Percentiles rank a stretch among this genome's conserved stretches.
Conservation (phyloP, 2,113 vertebrate species). For the Gnathonemus longibarbis region DNA sequence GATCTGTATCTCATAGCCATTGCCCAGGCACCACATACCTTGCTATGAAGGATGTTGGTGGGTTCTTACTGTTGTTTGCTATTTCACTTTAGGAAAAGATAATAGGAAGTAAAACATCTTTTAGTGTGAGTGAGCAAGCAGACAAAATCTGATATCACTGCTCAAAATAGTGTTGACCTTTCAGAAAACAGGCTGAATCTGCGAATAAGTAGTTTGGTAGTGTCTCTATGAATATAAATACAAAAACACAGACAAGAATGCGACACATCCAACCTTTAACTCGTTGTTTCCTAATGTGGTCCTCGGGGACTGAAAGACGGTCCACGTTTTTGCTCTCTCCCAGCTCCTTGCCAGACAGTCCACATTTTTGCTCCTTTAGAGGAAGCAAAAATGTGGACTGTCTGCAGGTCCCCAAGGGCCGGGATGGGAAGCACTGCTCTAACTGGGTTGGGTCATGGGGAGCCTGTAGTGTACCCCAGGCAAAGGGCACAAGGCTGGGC, state of each 20-base stretch:
- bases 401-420: background rate
- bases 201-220: background rate
- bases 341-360: background rate
- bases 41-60: background rate
- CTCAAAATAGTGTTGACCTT: background rate
- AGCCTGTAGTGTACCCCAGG: background rate
- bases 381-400: background rate
- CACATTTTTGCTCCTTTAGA: background rate
- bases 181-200: background rate
- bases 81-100: slow-evolving; percentile 1
- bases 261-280: background rate
- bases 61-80: background rate
- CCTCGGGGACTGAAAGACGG: background rate
- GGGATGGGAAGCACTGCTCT: background rate
- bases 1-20: background rate
- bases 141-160: background rate
- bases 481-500: background rate
- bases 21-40: background rate
- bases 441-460: background rate
- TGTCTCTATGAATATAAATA: background rate
- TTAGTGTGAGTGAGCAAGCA: background rate
- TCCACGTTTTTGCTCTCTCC: background rate
- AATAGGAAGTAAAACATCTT: background rate
- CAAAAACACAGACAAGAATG: background rate
- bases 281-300: background rate